A percentile compares a stretch with the other conserved stretches of the same genome.
These are phyloP conservation scores for Campaea margaritaria DNA, from an alignment of 2,888 invertebrate genomes.

Conservation along the genomic window DNA sequence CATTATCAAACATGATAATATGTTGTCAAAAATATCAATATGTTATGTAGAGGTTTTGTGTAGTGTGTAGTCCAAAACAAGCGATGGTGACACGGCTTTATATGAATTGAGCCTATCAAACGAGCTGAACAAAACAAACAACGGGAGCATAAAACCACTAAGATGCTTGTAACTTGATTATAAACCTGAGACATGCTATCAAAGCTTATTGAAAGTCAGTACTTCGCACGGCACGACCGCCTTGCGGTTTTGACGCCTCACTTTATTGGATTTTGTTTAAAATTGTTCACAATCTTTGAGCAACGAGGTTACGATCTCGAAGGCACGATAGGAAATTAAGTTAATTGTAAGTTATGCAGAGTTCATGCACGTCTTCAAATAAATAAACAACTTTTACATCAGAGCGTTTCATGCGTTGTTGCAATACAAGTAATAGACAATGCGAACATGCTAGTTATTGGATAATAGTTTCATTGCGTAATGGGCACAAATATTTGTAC, in stretches of 20 bases:
- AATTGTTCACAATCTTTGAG: slow-evolving; percentile 30
- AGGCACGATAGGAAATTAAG: slow-evolving; percentile 3
- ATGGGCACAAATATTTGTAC: slow-evolving; percentile 27
- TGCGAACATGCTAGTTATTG: slow-evolving; percentile 25
- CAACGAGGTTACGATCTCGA: slow-evolving; percentile 12
- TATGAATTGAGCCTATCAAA: slow-evolving; percentile 6
- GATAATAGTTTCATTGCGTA: slow-evolving; percentile 32
- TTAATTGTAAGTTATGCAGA: slow-evolving; percentile 7
- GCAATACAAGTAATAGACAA: slow-evolving; percentile 33
- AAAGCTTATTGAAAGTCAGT: slow-evolving; percentile 43
- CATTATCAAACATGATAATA: too few relatives aligned
- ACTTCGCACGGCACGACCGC: slow-evolving; percentile 37
- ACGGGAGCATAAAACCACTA: slow-evolving; percentile 36
- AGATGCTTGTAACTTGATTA: slow-evolving; percentile 38
- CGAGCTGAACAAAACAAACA: slow-evolving; percentile 18
- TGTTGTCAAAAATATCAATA: too few relatives aligned
- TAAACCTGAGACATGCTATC: slow-evolving; percentile 39
- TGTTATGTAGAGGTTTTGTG: too few relatives aligned
- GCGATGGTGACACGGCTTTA: too few relatives aligned
- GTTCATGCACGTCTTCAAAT: slow-evolving; percentile 7
- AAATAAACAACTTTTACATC: slow-evolving; percentile 25
- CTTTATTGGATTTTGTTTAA: slow-evolving; percentile 38
- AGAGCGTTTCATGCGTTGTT: slow-evolving; percentile 21
- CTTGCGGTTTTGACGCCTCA: slow-evolving; percentile 48
- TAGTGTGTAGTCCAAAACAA: too few relatives aligned